These are phyloP conservation scores for Papilio elwesi DNA, from an alignment of 2,888 invertebrate genomes.

Conservation along the genomic window DNA sequence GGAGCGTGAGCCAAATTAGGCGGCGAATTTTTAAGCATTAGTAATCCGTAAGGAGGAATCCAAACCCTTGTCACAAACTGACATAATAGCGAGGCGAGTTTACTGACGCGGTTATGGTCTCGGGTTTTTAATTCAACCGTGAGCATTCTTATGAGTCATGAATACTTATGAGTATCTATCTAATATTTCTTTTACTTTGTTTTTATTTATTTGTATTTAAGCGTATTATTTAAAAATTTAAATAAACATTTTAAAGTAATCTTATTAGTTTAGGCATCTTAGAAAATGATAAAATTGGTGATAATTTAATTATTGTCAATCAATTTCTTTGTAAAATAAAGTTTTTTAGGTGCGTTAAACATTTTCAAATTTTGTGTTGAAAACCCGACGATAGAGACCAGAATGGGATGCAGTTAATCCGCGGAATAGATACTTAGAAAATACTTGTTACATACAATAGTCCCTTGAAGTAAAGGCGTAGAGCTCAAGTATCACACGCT, in stretches of 20 bases:
- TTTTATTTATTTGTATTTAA: too few relatives aligned
- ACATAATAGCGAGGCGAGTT: constrained; percentile 32
- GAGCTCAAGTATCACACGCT: constrained; percentile 1
- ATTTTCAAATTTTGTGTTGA: too few relatives aligned
- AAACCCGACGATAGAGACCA: too few relatives aligned
- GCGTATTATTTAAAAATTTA: too few relatives aligned
- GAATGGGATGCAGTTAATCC: too few relatives aligned
- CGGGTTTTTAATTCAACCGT: constrained; percentile 6
- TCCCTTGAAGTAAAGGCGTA: not conserved
- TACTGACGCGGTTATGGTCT: constrained; percentile 15
- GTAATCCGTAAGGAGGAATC: constrained; percentile 17
- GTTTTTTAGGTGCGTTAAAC: too few relatives aligned
- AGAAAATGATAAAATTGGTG: too few relatives aligned
- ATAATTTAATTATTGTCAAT: too few relatives aligned
- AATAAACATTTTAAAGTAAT: too few relatives aligned
- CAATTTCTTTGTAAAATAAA: too few relatives aligned
- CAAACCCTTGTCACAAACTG: constrained; percentile 39
- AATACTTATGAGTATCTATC: not conserved
- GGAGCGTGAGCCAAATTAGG: constrained; percentile 36
- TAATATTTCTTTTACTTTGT: too few relatives aligned
- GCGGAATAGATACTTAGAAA: not conserved
- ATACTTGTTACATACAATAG: not conserved
- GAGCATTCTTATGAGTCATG: not conserved
- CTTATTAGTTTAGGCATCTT: too few relatives aligned
- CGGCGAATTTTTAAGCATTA: constrained; percentile 37